phyloP scores from a whole-genome alignment of 2,888 invertebrate species.

The Zootermopsis nevadensis region DNA sequence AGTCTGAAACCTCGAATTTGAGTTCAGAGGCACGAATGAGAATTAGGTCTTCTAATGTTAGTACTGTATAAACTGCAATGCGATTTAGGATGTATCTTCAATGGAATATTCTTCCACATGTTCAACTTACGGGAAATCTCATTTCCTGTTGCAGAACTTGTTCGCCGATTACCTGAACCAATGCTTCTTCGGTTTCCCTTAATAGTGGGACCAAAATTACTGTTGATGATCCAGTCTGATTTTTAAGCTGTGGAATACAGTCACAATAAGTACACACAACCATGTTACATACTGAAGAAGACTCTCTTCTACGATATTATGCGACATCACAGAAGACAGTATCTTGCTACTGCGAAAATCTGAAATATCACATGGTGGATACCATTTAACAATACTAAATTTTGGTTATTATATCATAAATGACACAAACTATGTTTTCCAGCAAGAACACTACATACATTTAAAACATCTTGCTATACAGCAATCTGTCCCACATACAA shows the following conservation, averaged over 20 bases:
- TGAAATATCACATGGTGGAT: no score
- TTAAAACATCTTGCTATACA: no score
- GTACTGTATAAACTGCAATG: no score
- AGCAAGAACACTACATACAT: no score
- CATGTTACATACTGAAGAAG: no score
- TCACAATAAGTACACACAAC: background rate
- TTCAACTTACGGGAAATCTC: slow-evolving; percentile 65
- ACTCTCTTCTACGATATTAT: no score
- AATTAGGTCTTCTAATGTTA: background rate
- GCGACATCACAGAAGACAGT: no score
- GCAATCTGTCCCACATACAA: no score
- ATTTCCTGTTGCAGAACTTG: slow-evolving; percentile 65
- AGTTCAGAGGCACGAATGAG: background rate
- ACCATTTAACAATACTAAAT: no score
- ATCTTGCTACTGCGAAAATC: no score
- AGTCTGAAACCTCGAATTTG: background rate
- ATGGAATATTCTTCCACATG: background rate
- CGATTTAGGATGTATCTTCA: background rate
- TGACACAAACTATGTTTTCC: no score
- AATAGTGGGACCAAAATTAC: slow-evolving; percentile 69
- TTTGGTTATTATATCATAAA: no score
- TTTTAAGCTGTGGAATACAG: slow-evolving; percentile 59
- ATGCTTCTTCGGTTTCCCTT: slow-evolving; percentile 69
- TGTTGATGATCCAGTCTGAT: slow-evolving; percentile 67
- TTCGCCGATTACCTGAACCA: slow-evolving; percentile 70